These are phyloP conservation scores for Standfussiana lucernea DNA, from an alignment of 2,888 invertebrate species.

Conservation along the genomic window DNA sequence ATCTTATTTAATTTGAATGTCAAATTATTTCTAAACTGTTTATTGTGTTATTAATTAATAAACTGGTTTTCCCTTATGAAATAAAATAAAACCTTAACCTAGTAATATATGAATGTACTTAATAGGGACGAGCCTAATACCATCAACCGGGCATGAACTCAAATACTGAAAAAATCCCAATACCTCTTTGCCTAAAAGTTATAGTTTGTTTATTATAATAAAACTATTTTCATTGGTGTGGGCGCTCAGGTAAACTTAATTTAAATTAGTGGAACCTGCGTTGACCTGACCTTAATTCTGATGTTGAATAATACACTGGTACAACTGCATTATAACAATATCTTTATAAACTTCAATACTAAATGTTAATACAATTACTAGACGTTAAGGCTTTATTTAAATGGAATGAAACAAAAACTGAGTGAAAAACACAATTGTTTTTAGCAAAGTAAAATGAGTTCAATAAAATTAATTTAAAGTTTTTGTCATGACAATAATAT, in stretches of 20 bases:
- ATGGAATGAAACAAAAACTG: conserved; percentile 29
- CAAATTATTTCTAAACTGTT: no score
- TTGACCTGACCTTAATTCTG: neutral
- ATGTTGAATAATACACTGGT: neutral
- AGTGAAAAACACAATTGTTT: no score
- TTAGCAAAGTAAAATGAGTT: no score
- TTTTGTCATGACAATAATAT: neutral
- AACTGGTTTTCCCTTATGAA: no score
- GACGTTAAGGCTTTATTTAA: neutral
- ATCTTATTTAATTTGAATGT: no score
- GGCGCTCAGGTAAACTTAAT: neutral
- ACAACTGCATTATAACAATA: neutral
- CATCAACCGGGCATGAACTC: neutral
- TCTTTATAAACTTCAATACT: conserved; percentile 20
- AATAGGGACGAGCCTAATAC: neutral
- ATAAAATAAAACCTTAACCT: no score
- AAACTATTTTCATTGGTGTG: neutral
- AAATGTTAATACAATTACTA: conserved; percentile 22
- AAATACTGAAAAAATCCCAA: neutral
- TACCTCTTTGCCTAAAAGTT: neutral
- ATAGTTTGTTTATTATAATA: neutral
- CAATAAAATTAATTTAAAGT: neutral
- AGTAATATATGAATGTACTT: no score
- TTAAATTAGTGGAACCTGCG: neutral
- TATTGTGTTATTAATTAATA: no score